Evolutionary conservation across 2,797 vertebrate species (phyloP).

Genomic region (Dryobates pubescens): DNA sequence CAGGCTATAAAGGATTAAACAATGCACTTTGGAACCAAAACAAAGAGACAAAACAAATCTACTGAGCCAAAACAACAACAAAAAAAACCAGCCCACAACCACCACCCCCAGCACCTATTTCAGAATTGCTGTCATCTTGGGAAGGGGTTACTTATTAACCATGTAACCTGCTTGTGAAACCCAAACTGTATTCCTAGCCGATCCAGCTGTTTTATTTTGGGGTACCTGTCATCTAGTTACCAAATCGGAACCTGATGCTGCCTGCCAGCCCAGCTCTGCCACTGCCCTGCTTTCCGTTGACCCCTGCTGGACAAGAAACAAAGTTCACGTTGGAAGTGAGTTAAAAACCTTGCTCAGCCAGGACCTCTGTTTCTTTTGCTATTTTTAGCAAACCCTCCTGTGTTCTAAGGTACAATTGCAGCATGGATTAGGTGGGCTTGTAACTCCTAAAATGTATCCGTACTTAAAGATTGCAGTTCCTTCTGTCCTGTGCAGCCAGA

Average conservation of each 20-base stretch:
- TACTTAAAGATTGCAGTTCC: neutral
- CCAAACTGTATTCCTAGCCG: neutral
- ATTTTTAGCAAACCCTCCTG: neutral
- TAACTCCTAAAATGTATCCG: accelerated
- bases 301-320: neutral
- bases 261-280: neutral
- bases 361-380: neutral
- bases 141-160: neutral
- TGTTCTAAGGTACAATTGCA: neutral
- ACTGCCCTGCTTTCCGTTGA: neutral
- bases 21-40: neutral
- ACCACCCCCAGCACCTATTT: neutral
- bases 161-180: neutral
- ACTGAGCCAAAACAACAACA: neutral
- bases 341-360: neutral
- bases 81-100: neutral
- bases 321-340: neutral
- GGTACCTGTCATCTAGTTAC: neutral
- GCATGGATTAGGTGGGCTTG: neutral
- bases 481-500: neutral
- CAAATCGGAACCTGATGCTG: neutral
- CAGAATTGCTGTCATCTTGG: neutral
- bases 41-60: neutral
- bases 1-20: neutral
- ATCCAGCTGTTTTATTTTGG: neutral